These are phyloP conservation scores for Lochmaea crataegi DNA, from an alignment of 2,888 invertebrate genomes.

Conservation along the genomic window DNA sequence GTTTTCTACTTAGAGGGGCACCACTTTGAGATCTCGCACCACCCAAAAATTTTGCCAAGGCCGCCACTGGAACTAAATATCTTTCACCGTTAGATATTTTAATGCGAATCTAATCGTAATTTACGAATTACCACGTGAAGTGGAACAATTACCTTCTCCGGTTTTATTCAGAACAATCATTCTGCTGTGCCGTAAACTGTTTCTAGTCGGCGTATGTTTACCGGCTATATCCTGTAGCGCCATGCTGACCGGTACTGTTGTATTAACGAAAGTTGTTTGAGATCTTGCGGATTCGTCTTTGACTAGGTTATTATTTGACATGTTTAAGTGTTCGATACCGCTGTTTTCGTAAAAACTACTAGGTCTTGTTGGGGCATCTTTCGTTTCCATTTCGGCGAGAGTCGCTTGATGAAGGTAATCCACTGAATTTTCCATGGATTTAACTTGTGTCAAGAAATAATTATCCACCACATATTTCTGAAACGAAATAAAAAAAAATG, in stretches of 20 bases:
- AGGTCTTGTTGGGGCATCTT: slow-evolving; percentile 17
- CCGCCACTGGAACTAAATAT: neutral
- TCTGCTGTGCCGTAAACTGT: slow-evolving; percentile 76
- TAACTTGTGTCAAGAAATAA: slow-evolving; percentile 11
- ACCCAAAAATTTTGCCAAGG: no score
- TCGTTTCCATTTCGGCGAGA: slow-evolving; percentile 13
- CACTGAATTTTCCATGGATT: slow-evolving; percentile 13
- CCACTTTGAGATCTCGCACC: no score
- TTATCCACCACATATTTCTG: slow-evolving; percentile 10
- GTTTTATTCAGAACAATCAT: slow-evolving; percentile 76
- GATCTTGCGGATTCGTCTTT: slow-evolving; percentile 45
- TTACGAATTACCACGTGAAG: neutral
- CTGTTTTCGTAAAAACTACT: slow-evolving; percentile 27
- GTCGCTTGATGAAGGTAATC: slow-evolving; percentile 9
- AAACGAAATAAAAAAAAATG: neutral
- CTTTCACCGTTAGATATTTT: neutral
- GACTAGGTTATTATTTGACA: slow-evolving; percentile 18
- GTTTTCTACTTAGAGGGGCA: no score
- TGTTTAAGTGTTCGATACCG: slow-evolving; percentile 12
- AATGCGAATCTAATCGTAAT: neutral
- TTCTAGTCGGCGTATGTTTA: slow-evolving; percentile 76
- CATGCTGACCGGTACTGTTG: slow-evolving; percentile 78
- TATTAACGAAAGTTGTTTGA: slow-evolving; percentile 69
- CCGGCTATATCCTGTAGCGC: slow-evolving; percentile 73
- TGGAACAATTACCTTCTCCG: slow-evolving; percentile 66